A percentile compares a stretch with the other conserved stretches of the same genome.
Conservation (phyloP, 2,113 vertebrate species). For the Narcine bancroftii region DNA sequence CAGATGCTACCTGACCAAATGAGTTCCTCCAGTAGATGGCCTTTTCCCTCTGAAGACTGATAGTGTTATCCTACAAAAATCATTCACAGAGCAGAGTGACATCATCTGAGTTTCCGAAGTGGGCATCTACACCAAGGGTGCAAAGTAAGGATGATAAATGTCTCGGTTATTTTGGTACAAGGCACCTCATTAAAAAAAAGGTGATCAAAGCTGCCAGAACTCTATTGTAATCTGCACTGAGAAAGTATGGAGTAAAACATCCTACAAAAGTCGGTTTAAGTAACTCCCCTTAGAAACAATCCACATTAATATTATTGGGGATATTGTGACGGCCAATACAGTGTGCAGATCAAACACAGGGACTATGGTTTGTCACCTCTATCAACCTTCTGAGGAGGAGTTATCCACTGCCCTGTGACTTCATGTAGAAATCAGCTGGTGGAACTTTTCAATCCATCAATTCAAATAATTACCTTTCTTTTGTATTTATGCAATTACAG, state of each 20-base stretch:
- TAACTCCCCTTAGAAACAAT: not conserved
- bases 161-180: no score
- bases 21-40: no score
- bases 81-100: not conserved
- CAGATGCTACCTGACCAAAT: no score
- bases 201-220: not conserved
- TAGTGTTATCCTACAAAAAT: not conserved
- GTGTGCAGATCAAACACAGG: not conserved
- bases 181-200: not conserved
- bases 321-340: not conserved
- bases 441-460: not conserved
- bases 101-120: not conserved
- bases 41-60: no score
- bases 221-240: not conserved
- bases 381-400: not conserved
- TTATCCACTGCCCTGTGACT: not conserved
- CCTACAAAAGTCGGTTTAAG: not conserved
- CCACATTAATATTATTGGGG: not conserved
- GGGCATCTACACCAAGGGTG: not conserved
- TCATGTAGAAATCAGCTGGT: not conserved
- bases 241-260: not conserved
- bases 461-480: not conserved
- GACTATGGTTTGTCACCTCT: not conserved
- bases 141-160: not conserved
- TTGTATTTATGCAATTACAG: not conserved